A percentile compares a stretch with the other conserved stretches of the same genome.
phyloP scores from a whole-genome alignment of 1,140 invertebrate genomes.

The Drosophila chauvacae region DNA sequence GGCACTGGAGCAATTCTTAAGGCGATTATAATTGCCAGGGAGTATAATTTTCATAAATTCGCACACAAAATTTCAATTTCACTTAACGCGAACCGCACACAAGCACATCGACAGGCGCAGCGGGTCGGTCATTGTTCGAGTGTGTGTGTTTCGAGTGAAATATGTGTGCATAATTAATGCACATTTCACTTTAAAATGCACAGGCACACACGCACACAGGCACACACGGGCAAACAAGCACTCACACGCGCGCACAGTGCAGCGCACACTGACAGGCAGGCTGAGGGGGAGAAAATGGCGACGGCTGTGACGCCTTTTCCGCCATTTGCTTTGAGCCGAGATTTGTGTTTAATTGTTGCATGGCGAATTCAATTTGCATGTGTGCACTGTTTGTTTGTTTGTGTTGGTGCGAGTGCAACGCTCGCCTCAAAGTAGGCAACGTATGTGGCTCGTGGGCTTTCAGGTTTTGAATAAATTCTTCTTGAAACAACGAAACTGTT shows the following conservation, averaged over 20 bases:
- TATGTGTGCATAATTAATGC: constrained; percentile 79
- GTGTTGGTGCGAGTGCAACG: constrained; percentile 26
- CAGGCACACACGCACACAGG: constrained; percentile 40
- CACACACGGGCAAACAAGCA: constrained; percentile 19
- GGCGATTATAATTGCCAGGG: constrained; percentile 33
- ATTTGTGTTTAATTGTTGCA: constrained; percentile 84
- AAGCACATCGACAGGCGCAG: constrained; percentile 8
- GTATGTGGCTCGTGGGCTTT: background rate
- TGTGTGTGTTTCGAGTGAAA: constrained; percentile 32
- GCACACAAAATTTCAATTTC: constrained; percentile 67
- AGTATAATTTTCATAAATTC: constrained; percentile 35
- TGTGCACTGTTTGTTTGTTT: constrained; percentile 21
- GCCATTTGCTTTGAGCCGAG: constrained; percentile 70
- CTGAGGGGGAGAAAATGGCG: constrained; percentile 57
- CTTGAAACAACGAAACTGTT: background rate
- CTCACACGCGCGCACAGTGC: constrained; percentile 39
- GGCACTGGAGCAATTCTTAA: constrained; percentile 24
- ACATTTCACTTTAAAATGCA: constrained; percentile 83
- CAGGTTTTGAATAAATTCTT: background rate
- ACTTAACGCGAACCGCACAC: constrained; percentile 53
- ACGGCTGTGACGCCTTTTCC: constrained; percentile 63
- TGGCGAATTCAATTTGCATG: constrained; percentile 71
- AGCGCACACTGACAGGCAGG: constrained; percentile 19
- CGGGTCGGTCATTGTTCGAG: constrained; percentile 26
- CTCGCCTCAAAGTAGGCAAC: constrained; percentile 60